A percentile compares a stretch with the other conserved stretches of the same genome.
Evolutionary conservation across 2,797 vertebrate species (phyloP).

Genomic region (Remorina albescens): DNA sequence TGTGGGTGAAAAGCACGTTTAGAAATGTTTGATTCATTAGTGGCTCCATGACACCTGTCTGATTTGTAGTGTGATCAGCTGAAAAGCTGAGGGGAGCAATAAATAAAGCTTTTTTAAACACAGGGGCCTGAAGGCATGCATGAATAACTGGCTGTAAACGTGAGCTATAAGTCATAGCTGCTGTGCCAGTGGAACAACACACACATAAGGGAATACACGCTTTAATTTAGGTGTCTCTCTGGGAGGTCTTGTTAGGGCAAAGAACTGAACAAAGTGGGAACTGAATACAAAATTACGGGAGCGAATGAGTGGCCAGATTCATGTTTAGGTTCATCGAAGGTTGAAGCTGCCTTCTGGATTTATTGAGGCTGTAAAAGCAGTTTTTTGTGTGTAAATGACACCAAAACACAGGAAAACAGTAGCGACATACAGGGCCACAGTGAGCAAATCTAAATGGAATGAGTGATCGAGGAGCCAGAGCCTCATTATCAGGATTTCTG

Average conservation of each 20-base stretch:
- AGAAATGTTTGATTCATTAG: constrained; percentile 32
- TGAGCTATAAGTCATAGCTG: constrained; percentile 57
- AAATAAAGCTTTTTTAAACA: constrained; percentile 41
- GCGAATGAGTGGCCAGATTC: constrained; percentile 20
- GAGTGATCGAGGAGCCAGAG: constrained; percentile 29
- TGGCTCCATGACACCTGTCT: constrained; percentile 25
- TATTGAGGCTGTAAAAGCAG: constrained; percentile 22
- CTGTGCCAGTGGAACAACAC: constrained; percentile 19
- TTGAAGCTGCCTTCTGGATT: constrained; percentile 31
- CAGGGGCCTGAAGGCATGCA: constrained; percentile 43
- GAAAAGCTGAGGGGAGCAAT: constrained; percentile 38
- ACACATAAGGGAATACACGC: constrained; percentile 28
- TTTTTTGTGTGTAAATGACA: constrained; percentile 40
- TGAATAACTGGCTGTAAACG: constrained; percentile 58
- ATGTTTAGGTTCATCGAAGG: constrained; percentile 31
- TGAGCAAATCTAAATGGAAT: constrained; percentile 6
- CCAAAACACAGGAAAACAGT: constrained; percentile 51
- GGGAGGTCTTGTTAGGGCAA: constrained; percentile 61
- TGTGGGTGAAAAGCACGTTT: neutral
- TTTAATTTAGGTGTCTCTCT: constrained; percentile 44
- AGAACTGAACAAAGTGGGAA: constrained; percentile 30
- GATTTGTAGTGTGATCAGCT: constrained; percentile 52
- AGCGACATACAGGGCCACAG: constrained; percentile 16
- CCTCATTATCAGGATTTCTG: constrained; percentile 2
- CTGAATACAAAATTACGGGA: constrained; percentile 53